Percentiles rank a stretch among this genome's conserved stretches.
Conservation (phyloP, 2,113 vertebrate species). For the Cyprinodon variegatus region DNA sequence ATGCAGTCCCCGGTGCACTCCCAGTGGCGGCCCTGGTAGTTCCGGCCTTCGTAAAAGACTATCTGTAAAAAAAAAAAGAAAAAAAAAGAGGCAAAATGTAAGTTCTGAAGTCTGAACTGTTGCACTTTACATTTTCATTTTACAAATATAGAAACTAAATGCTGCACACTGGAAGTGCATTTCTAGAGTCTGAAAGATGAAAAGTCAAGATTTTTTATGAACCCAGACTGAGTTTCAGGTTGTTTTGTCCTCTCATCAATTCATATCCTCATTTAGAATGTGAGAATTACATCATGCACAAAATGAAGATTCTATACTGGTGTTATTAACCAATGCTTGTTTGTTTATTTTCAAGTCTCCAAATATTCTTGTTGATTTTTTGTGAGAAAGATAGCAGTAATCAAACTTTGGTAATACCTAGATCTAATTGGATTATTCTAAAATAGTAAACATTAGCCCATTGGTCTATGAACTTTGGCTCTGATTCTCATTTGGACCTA, state of each 20-base stretch:
- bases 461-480: no score
- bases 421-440: not conserved
- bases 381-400: not conserved
- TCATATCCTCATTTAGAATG: not conserved
- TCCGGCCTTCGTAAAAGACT: conserved; percentile 79
- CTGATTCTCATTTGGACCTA: no score
- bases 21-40: conserved; percentile 78
- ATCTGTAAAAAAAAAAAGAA: conserved; percentile 61
- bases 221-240: not conserved
- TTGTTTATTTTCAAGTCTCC: not conserved
- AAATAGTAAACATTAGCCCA: not conserved
- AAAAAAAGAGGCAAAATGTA: not conserved
- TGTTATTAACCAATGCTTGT: not conserved
- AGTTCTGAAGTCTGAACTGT: no score
- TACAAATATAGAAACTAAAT: no score
- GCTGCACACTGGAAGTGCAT: not conserved
- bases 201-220: not conserved
- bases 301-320: not conserved
- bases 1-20: conserved; percentile 78
- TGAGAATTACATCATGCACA: not conserved
- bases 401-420: not conserved
- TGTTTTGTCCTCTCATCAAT: not conserved
- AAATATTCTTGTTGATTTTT: not conserved
- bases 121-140: no score
- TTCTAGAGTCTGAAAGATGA: not conserved